Evolutionary conservation across 1,140 invertebrate species (phyloP), one percentile per base, ranked within the genome.

Genomic region (Euwallacea fornicatus): DNA sequence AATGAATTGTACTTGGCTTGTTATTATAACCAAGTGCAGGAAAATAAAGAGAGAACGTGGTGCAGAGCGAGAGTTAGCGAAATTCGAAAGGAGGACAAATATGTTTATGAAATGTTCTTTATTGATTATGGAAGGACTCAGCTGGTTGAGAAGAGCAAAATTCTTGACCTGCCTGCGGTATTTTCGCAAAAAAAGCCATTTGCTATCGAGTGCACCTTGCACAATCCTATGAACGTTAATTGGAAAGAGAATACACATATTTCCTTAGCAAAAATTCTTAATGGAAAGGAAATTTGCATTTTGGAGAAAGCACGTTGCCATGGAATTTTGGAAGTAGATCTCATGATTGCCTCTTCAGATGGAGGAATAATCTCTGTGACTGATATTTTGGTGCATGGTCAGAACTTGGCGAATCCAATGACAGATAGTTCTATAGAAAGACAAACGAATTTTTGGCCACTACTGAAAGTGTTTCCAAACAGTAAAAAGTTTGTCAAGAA

Each of bases 51-150:
- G 53, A 42, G 64, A 54, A 42, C 46, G 42, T 77, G 74, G 74
- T 71, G 74, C 50, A 61, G 76, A 50, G 74, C 69, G 0, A 50
- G 71, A 59, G 16, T 76, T 33, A 62, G 54, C 7, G 68, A 70
- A 7, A 72, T 75, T 16, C 69, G 70, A 54, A 56, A 47, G 7
- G 66, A 67, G 33, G 65, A 60, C 10, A 67, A 60, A 7, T 10
- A 42, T 10, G 7, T 69, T 1, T 76, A 74, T 54, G 72, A 75
- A 42, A 66, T 77, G 43, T 73, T 66, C 50, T 75, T 75, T 43
- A 74, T 77, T 42, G 76, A 77, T 66, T 74, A 75, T 61, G 76
- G 76, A 44, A 75, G 69, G 42, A 73, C 56, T 0, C 72, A 75
- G 47, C 61, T 43, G 15, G 59, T 75, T 9, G 69, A 74, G 7